These are phyloP conservation scores for Tuberolachnus salignus DNA, from an alignment of 2,888 invertebrate species.

Conservation along the genomic window DNA sequence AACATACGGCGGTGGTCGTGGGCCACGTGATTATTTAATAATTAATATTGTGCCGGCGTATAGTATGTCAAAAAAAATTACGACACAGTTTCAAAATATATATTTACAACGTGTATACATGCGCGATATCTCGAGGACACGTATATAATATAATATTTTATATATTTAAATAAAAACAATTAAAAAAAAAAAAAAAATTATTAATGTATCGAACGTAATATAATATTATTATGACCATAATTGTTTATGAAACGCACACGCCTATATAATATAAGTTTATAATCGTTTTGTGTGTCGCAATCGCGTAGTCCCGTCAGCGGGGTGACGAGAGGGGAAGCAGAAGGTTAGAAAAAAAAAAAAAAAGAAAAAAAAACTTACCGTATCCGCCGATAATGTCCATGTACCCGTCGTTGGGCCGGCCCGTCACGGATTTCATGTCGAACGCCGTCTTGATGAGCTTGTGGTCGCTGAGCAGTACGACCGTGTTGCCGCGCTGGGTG, in stretches of 20 bases:
- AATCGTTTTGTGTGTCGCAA: too few relatives aligned
- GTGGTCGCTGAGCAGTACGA: conserved; percentile 86
- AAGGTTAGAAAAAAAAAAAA: conserved; percentile 3
- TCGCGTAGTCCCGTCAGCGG: background rate
- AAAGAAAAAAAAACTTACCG: conserved; percentile 69
- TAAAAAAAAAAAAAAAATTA: conserved; percentile 1
- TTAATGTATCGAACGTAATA: background rate
- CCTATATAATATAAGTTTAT: background rate
- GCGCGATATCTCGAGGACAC: conserved; percentile 42
- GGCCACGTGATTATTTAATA: conserved; percentile 56
- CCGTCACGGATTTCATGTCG: conserved; percentile 84
- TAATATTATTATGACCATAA: conserved; percentile 55
- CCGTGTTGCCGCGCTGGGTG: conserved; percentile 79
- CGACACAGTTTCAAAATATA: conserved; percentile 55
- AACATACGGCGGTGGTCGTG: conserved; percentile 13
- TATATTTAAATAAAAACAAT: background rate
- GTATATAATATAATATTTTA: conserved; percentile 4
- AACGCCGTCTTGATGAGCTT: conserved; percentile 85
- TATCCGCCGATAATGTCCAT: conserved; percentile 86
- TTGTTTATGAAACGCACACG: background rate
- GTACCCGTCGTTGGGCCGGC: conserved; percentile 84
- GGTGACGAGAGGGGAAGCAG: too few relatives aligned
- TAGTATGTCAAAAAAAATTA: conserved; percentile 53
- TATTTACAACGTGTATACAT: conserved; percentile 3
- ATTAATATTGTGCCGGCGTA: conserved; percentile 55